A percentile compares a stretch with the other conserved stretches of the same genome.
These are phyloP conservation scores for Aquatica leii DNA, from an alignment of 2,888 invertebrate genomes.

Conservation along the genomic window DNA sequence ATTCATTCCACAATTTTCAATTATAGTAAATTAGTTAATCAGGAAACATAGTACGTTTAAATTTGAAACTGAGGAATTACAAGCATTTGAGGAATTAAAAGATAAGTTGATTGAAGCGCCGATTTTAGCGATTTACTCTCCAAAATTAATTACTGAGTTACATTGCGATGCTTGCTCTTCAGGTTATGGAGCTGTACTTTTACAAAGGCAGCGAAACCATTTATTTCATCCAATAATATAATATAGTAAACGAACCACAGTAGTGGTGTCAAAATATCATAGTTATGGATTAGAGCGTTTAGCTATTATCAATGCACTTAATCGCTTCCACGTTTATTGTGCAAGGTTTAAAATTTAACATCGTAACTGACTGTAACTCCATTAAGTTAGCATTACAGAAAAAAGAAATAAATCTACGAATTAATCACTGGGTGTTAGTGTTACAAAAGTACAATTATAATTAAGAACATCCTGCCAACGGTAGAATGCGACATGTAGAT, in stretches of 20 bases:
- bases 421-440: slow-evolving; percentile 30
- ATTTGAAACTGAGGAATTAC: no score
- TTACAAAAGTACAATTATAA: slow-evolving; percentile 26
- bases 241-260: slow-evolving; percentile 49
- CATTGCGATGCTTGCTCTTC: slow-evolving; percentile 49
- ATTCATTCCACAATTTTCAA: no score
- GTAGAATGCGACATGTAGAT: slow-evolving; percentile 48
- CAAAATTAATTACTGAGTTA: no score
- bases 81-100: not conserved
- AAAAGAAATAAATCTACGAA: slow-evolving; percentile 46
- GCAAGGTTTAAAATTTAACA: no score
- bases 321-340: no score
- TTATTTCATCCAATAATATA: slow-evolving; percentile 37
- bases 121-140: no score
- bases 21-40: not conserved
- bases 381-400: no score
- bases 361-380: no score
- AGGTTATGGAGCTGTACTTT: slow-evolving; percentile 49
- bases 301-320: slow-evolving; percentile 45
- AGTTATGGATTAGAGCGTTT: slow-evolving; percentile 50
- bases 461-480: no score
- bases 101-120: no score
- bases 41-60: no score
- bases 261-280: slow-evolving; percentile 46
- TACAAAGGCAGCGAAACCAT: no score